A percentile compares a stretch with the other conserved stretches of the same genome.
phyloP scores from a whole-genome alignment of 2,113 vertebrate species.

The Eudyptes chrysolophus region DNA sequence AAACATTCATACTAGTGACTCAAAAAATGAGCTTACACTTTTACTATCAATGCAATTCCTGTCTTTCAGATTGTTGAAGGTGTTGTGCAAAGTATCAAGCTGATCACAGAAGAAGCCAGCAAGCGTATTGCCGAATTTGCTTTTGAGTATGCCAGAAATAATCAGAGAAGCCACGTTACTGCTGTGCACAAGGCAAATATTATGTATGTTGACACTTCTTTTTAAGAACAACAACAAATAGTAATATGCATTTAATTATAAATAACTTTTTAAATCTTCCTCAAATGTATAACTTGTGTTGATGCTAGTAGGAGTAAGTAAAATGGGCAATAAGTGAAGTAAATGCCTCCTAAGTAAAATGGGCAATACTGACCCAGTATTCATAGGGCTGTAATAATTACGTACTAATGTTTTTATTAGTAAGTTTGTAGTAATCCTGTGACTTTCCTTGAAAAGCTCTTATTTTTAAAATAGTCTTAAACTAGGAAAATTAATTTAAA shows the following conservation, averaged over 20 bases:
- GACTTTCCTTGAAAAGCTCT: neutral
- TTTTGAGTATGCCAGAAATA: constrained; percentile 93
- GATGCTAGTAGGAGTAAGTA: neutral
- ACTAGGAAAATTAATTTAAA: neutral
- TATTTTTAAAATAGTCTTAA: neutral
- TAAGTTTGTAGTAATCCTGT: neutral
- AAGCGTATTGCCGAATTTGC: constrained; percentile 93
- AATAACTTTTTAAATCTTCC: neutral
- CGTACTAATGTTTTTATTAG: neutral
- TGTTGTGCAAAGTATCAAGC: constrained; percentile 96
- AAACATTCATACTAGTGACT: neutral
- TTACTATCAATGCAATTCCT: neutral
- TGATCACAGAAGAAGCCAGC: constrained; percentile 93
- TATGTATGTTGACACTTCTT: constrained; percentile 79
- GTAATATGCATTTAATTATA: neutral
- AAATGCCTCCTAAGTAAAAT: neutral
- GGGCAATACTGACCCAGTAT: neutral
- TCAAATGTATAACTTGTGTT: neutral
- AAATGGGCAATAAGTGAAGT: neutral
- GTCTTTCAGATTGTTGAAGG: constrained; percentile 92
- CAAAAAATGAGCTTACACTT: neutral
- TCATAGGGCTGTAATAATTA: neutral
- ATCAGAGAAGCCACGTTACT: constrained; percentile 89
- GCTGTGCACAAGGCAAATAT: constrained; percentile 98
- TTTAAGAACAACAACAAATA: neutral